Evolutionary conservation across 2,797 vertebrate genomes (phyloP).

Genomic region (Sciurus carolinensis): DNA sequence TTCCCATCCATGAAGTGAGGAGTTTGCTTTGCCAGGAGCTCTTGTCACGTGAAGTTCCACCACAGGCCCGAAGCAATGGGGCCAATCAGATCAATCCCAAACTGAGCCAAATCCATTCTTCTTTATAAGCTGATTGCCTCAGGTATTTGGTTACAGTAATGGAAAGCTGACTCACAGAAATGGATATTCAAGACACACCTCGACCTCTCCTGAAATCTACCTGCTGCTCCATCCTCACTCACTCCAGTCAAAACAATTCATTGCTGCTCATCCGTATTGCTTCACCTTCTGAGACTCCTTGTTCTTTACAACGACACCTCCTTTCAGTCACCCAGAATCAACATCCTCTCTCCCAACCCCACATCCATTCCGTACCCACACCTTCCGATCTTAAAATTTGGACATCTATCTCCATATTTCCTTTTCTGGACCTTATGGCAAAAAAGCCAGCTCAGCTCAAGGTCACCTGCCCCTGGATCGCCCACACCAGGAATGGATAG

Average conservation of each 20-base stretch:
- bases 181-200: not conserved
- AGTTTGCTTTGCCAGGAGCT: not conserved
- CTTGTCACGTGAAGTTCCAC: not conserved
- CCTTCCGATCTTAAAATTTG: not conserved
- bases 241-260: not conserved
- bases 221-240: not conserved
- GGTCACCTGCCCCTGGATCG: not conserved
- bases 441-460: not conserved
- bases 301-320: not conserved
- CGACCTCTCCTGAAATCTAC: not conserved
- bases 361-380: not conserved
- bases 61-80: not conserved
- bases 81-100: not conserved
- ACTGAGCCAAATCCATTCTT: not conserved
- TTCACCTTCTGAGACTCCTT: not conserved
- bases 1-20: not conserved
- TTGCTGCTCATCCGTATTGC: not conserved
- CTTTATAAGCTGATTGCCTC: not conserved
- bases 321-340: not conserved
- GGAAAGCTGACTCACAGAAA: not conserved
- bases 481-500: not conserved
- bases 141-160: not conserved
- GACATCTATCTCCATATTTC: not conserved
- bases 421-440: not conserved
- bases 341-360: not conserved